These are phyloP conservation scores for Lordiphosa collinella DNA, from an alignment of 1,140 invertebrate species.

Conservation along the genomic window DNA sequence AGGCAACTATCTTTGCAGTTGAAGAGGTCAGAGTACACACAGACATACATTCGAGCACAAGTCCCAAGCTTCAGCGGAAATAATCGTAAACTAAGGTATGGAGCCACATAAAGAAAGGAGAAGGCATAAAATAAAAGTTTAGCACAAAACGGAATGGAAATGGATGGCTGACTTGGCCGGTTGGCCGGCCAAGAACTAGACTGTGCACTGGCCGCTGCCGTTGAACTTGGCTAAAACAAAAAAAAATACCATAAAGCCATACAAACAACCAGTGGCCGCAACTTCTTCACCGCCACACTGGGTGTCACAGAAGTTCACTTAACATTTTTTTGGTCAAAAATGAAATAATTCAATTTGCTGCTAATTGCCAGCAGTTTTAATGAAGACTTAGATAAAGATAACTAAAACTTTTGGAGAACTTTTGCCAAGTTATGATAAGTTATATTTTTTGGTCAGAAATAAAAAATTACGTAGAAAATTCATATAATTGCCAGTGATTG, in stretches of 20 bases:
- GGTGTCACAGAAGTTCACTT: conserved; percentile 65
- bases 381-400: conserved; percentile 20
- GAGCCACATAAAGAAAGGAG: conserved; percentile 40
- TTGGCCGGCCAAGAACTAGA: conserved; percentile 41
- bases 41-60: conserved; percentile 8
- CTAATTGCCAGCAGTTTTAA: conserved; percentile 50
- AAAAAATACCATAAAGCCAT: conserved; percentile 53
- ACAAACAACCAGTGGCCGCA: conserved; percentile 41
- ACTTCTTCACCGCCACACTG: conserved; percentile 27
- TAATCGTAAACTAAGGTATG: conserved; percentile 73
- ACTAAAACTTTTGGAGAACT: conserved; percentile 2
- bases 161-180: conserved; percentile 47
- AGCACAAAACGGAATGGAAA: conserved; percentile 66
- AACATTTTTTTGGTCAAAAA: conserved; percentile 48
- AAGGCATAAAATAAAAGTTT: conserved; percentile 70
- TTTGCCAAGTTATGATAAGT: not conserved
- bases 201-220: conserved; percentile 31
- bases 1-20: conserved; percentile 16
- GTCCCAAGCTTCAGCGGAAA: conserved; percentile 59
- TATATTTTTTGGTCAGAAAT: no score
- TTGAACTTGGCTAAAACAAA: conserved; percentile 75
- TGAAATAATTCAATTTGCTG: conserved; percentile 71
- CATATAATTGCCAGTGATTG: no score
- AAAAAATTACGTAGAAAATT: no score
- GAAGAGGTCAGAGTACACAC: conserved; percentile 66